Evolutionary conservation across 2,113 vertebrate species (phyloP).

Genomic region (Elephantulus edwardii): DNA sequence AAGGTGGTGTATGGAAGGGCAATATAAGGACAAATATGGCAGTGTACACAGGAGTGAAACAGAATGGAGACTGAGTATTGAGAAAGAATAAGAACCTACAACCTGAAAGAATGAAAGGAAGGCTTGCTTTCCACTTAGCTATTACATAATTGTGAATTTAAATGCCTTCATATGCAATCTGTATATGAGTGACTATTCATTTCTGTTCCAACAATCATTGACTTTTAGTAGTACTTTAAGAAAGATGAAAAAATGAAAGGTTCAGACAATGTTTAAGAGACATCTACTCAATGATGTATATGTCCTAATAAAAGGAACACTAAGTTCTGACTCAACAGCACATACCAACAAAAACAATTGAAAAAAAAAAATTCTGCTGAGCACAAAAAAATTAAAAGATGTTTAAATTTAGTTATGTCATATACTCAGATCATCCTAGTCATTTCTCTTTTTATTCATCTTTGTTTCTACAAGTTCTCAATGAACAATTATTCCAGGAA

Average conservation of each 20-base stretch:
- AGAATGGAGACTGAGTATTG: neutral
- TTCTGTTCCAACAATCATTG: neutral
- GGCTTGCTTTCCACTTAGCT: neutral
- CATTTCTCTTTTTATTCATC: constrained; percentile 39
- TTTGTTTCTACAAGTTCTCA: neutral
- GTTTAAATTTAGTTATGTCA: constrained; percentile 31
- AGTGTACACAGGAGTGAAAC: neutral
- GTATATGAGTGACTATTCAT: neutral
- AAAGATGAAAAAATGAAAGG: constrained; percentile 18
- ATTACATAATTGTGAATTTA: neutral
- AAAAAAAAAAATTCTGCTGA: neutral
- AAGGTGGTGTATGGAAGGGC: neutral
- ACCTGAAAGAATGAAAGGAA: neutral
- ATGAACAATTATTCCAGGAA: neutral
- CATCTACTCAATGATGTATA: neutral
- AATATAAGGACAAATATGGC: neutral
- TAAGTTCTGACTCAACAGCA: too few relatives aligned
- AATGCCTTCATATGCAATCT: neutral
- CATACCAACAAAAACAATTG: too few relatives aligned
- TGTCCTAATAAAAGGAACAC: neutral
- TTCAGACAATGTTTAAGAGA: neutral
- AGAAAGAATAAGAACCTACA: neutral
- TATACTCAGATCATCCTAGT: constrained; percentile 8
- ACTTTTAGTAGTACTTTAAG: neutral
- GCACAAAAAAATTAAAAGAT: neutral